These are phyloP conservation scores for Malurus elegans DNA, from an alignment of 2,113 vertebrate genomes.

Conservation along the genomic window DNA sequence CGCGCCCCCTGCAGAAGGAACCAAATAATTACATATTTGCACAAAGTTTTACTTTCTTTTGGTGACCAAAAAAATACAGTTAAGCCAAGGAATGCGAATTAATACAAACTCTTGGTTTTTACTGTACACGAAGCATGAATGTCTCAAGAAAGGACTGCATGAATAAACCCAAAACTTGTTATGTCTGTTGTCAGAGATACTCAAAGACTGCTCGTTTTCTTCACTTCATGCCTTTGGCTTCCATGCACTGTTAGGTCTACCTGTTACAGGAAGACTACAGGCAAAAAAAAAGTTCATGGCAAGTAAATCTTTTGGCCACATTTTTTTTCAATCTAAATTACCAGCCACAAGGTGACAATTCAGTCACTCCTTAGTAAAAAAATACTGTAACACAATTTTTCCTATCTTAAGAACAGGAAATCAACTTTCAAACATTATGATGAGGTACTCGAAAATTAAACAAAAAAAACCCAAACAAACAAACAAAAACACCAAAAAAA, in stretches of 20 bases:
- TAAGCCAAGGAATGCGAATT: background rate
- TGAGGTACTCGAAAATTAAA: fast-evolving
- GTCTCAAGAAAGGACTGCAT: background rate
- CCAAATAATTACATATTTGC: fast-evolving
- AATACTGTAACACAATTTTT: background rate
- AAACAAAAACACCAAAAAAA: background rate
- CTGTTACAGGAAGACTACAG: background rate
- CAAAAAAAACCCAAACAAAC: background rate
- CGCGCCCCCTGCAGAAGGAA: background rate
- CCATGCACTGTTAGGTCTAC: background rate
- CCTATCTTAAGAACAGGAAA: background rate
- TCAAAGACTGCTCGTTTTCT: background rate
- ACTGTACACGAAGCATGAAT: background rate
- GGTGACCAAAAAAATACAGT: background rate
- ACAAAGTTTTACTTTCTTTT: background rate
- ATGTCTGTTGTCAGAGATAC: background rate
- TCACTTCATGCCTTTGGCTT: background rate
- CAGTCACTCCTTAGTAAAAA: background rate
- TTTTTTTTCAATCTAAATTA: background rate
- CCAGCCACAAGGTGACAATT: background rate
- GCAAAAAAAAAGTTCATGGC: background rate
- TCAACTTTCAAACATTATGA: background rate
- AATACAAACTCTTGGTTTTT: background rate
- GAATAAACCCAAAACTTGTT: background rate
- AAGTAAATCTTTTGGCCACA: background rate